These are phyloP conservation scores for Euzophera pinguis DNA, from an alignment of 2,888 invertebrate species.

Conservation along the genomic window DNA sequence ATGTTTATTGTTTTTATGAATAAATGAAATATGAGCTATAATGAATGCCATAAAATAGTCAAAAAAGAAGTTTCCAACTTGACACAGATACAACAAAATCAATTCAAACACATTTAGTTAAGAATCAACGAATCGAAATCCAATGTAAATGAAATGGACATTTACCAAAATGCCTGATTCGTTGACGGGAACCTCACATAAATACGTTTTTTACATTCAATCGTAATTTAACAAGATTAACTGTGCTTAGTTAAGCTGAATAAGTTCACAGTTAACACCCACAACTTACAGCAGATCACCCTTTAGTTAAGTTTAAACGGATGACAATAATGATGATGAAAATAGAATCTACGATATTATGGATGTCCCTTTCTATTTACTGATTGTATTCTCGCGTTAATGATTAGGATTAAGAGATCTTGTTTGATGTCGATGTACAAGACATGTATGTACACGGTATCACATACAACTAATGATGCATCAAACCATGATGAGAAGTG, in stretches of 20 bases:
- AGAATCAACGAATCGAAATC: conserved; percentile 1
- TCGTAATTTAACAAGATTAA: conserved; percentile 3
- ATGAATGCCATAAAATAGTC: too few species aligned
- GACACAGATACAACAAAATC: background rate
- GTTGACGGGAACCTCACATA: background rate
- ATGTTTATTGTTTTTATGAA: too few species aligned
- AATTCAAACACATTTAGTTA: conserved; percentile 1
- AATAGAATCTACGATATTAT: background rate
- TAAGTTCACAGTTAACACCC: conserved; percentile 8
- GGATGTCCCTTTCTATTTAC: background rate
- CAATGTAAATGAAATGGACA: background rate
- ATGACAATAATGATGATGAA: background rate
- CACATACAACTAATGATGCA: too few species aligned
- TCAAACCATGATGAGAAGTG: too few species aligned
- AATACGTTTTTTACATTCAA: background rate
- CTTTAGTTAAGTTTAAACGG: background rate
- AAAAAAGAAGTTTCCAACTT: background rate
- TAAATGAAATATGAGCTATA: too few species aligned
- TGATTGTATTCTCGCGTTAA: too few species aligned
- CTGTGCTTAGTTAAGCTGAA: background rate
- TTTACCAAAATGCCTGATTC: conserved; percentile 1
- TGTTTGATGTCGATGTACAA: too few species aligned
- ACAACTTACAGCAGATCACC: conserved; percentile 2
- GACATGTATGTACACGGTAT: too few species aligned
- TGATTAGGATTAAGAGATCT: too few species aligned